A percentile compares a stretch with the other conserved stretches of the same genome.
These are phyloP conservation scores for Temnothorax curvispinosus DNA, from an alignment of 1,140 invertebrate genomes.

Conservation along the genomic window DNA sequence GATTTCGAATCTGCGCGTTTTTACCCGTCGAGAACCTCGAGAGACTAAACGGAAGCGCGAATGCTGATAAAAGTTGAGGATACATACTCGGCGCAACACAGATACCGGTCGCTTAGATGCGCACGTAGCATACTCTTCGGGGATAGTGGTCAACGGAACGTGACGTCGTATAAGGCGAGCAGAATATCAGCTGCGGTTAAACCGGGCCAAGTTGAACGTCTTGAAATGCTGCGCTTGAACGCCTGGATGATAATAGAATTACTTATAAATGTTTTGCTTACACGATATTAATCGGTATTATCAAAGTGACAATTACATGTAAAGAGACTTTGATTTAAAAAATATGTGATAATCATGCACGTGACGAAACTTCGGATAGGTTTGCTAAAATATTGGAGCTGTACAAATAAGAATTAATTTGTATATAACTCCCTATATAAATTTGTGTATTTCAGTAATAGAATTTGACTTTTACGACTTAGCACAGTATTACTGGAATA, in stretches of 20 bases:
- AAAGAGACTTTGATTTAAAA: background rate
- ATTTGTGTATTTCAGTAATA: background rate
- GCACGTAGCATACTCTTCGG: conserved; percentile 40
- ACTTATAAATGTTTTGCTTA: background rate
- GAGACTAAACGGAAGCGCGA: background rate
- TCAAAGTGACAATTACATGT: background rate
- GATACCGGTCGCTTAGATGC: conserved; percentile 13
- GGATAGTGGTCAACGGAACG: conserved; percentile 45
- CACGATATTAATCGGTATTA: conserved; percentile 1
- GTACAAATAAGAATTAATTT: background rate
- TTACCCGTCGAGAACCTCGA: conserved; percentile 29
- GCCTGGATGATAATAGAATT: background rate
- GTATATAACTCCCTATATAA: background rate
- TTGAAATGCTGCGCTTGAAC: background rate
- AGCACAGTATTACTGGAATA: background rate
- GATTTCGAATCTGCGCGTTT: conserved; percentile 37
- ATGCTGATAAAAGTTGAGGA: conserved; percentile 46
- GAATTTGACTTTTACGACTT: background rate
- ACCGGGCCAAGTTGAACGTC: background rate
- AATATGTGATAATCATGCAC: background rate
- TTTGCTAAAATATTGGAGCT: background rate
- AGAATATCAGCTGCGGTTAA: conserved; percentile 20
- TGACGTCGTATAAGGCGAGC: conserved; percentile 42
- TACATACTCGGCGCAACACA: conserved; percentile 16
- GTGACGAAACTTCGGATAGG: background rate